Percentiles rank a stretch among this genome's conserved stretches.
These are phyloP conservation scores for Mustela erminea DNA, from an alignment of 2,797 vertebrate genomes.

Conservation along the genomic window DNA sequence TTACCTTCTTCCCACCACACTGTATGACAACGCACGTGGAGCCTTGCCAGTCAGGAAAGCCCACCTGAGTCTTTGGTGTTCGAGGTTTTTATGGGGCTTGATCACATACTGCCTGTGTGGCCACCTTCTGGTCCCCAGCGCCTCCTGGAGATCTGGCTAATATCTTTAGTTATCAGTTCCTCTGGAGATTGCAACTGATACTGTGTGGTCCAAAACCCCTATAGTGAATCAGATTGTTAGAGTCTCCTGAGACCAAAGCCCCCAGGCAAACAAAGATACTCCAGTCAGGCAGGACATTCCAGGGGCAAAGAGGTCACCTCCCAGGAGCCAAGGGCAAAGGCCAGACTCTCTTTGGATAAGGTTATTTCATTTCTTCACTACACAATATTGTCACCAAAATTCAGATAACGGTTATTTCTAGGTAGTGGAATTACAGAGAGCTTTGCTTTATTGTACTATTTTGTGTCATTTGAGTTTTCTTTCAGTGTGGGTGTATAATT, in stretches of 20 bases:
- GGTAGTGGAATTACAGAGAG: not conserved
- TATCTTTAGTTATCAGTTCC: not conserved
- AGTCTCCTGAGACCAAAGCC: not conserved
- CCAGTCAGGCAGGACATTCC: not conserved
- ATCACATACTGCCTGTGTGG: not conserved
- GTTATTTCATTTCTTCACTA: not conserved
- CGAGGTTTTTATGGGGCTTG: not conserved
- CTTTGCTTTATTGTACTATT: not conserved
- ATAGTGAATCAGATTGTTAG: not conserved
- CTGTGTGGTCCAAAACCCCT: not conserved
- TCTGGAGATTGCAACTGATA: not conserved
- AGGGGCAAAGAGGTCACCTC: not conserved
- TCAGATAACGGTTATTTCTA: not conserved
- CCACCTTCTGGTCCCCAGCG: not conserved
- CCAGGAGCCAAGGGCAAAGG: not conserved
- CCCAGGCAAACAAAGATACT: not conserved
- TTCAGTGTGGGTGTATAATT: not conserved
- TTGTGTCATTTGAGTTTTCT: constrained; percentile 31
- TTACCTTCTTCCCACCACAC: not conserved
- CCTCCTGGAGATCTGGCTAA: not conserved
- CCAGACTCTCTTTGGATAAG: not conserved
- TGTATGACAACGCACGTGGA: not conserved
- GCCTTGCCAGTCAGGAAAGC: not conserved
- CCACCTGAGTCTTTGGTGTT: not conserved
- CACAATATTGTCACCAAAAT: not conserved